A percentile compares a stretch with the other conserved stretches of the same genome.
These are phyloP conservation scores for Pangasius macronema DNA, from an alignment of 2,797 vertebrate genomes.

Conservation along the genomic window DNA sequence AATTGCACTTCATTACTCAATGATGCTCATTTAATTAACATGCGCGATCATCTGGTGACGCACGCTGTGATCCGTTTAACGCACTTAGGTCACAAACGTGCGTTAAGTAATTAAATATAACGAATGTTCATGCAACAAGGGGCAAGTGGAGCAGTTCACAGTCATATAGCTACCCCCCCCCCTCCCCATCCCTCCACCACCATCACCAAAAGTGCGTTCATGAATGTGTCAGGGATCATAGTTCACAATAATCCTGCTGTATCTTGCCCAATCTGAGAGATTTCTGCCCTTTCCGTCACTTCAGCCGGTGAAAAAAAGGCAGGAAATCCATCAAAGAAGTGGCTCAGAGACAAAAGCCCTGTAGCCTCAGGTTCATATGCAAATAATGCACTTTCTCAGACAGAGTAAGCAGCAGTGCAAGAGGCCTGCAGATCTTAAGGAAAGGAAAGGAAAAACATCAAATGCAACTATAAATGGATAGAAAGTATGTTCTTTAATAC, in stretches of 20 bases:
- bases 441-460: neutral
- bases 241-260: neutral
- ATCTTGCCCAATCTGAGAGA: neutral
- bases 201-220: neutral
- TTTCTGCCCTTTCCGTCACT: neutral
- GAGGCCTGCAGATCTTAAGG: neutral
- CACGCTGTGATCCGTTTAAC: neutral
- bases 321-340: slow-evolving; percentile 3
- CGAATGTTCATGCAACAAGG: neutral
- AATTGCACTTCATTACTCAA: slow-evolving; percentile 5
- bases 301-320: neutral
- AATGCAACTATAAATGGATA: neutral
- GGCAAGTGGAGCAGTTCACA: neutral
- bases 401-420: slow-evolving; percentile 2
- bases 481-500: neutral
- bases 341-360: slow-evolving; percentile 9
- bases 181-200: no score
- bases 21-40: slow-evolving; percentile 23
- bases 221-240: neutral
- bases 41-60: neutral
- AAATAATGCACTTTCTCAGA: slow-evolving; percentile 37
- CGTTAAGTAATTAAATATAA: slow-evolving; percentile 22
- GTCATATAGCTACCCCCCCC: neutral
- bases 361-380: slow-evolving; percentile 43
- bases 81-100: neutral